Conservation (phyloP, 1,140 invertebrate species). For the Heliconius melpomene region DNA sequence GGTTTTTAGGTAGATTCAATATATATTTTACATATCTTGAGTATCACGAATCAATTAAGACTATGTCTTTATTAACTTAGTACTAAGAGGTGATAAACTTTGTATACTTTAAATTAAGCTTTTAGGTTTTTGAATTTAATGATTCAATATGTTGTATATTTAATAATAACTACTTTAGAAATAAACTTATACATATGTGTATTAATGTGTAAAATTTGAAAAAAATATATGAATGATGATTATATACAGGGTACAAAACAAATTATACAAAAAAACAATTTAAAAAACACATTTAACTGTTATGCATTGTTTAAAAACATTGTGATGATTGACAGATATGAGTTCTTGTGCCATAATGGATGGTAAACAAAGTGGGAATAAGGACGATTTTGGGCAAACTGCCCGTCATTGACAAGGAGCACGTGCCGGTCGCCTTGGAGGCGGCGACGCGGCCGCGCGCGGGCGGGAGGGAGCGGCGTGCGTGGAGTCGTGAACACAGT, state of each 20-base stretch:
- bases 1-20: conserved; percentile 18
- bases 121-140: neutral
- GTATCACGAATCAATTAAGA: neutral
- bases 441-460: conserved; percentile 46
- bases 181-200: neutral
- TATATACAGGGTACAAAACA: neutral
- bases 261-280: neutral
- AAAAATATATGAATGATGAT: neutral
- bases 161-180: neutral
- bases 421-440: conserved; percentile 54
- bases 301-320: neutral
- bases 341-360: conserved; percentile 24
- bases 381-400: conserved; percentile 52
- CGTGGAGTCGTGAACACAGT: conserved; percentile 56
- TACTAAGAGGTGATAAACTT: neutral
- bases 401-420: conserved; percentile 59
- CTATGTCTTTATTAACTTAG: neutral
- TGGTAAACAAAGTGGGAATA: conserved; percentile 32
- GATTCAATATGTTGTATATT: neutral
- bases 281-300: neutral
- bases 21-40: neutral
- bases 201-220: too few species aligned
- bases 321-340: conserved; percentile 9
- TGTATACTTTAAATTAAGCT: neutral
- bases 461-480: conserved; percentile 49